phyloP scores from a whole-genome alignment of 2,113 vertebrate species.

The Passerina amoena region DNA sequence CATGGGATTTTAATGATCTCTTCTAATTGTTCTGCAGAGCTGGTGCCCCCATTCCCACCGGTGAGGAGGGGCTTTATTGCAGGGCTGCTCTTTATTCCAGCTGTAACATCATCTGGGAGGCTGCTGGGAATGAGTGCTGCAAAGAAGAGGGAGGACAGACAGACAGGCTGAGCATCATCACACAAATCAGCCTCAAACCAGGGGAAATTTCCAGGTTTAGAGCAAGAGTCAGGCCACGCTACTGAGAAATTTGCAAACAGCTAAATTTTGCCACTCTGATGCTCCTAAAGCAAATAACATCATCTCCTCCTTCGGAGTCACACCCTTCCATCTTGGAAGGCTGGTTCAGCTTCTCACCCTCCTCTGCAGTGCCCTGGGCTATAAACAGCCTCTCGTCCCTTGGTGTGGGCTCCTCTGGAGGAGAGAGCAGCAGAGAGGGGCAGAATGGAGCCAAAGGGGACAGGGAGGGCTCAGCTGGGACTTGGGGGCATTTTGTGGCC shows the following conservation, averaged over 20 bases:
- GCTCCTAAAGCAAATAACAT: not conserved
- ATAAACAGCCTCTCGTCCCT: not conserved
- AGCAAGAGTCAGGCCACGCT: not conserved
- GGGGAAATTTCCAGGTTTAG: not conserved
- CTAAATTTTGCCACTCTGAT: not conserved
- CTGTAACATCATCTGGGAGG: not conserved
- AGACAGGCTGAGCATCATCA: not conserved
- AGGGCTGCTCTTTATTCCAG: not conserved
- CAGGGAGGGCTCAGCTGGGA: not conserved
- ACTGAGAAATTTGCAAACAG: not conserved
- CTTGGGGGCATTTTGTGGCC: fast-evolving
- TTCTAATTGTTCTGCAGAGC: not conserved
- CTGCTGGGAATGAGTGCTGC: not conserved
- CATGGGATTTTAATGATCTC: not conserved
- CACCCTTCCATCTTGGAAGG: not conserved
- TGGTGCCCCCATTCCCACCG: not conserved
- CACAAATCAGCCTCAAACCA: not conserved
- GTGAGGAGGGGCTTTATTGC: not conserved
- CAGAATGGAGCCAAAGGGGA: not conserved
- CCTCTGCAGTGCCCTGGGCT: not conserved
- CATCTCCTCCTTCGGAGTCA: not conserved
- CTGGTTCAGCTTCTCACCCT: not conserved
- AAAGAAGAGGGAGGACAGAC: not conserved
- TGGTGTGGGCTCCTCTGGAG: not conserved
- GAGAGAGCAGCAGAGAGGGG: not conserved